Evolutionary conservation across 1,140 invertebrate genomes (phyloP).

Genomic region (Palaemon carinicauda): DNA sequence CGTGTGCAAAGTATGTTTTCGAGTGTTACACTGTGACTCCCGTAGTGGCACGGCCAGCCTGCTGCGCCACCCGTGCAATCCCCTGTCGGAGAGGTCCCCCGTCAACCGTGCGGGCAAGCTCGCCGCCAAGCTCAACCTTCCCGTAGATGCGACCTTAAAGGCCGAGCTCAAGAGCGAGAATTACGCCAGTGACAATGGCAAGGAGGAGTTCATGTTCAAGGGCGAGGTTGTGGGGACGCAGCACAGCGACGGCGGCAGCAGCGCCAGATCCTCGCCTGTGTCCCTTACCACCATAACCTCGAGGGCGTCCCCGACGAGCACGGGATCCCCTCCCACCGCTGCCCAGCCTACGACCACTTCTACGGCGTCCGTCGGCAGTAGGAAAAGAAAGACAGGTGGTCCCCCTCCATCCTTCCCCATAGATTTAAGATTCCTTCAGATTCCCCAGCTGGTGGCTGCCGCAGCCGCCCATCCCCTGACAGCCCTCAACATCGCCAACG

Average conservation of each 20-base stretch:
- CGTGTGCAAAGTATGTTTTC: conserved; percentile 59
- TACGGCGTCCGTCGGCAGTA: conserved; percentile 44
- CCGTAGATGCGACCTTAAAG: conserved; percentile 31
- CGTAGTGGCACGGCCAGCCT: conserved; percentile 58
- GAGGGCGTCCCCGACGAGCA: conserved; percentile 54
- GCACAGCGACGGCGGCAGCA: conserved; percentile 22
- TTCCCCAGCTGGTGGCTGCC: conserved; percentile 56
- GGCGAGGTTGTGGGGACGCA: background rate
- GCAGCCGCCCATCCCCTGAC: conserved; percentile 53
- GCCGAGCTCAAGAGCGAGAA: conserved; percentile 45
- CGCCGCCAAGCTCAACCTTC: conserved; percentile 57
- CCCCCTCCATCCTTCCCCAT: conserved; percentile 54
- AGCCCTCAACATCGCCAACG: conserved; percentile 50
- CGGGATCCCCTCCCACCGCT: conserved; percentile 52
- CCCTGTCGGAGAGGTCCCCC: conserved; percentile 59
- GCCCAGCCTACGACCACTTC: conserved; percentile 49
- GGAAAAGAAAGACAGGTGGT: conserved; percentile 52
- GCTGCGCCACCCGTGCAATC: conserved; percentile 59
- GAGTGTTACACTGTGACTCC: conserved; percentile 59
- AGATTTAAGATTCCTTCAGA: conserved; percentile 55
- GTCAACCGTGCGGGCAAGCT: conserved; percentile 57
- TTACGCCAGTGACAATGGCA: conserved; percentile 29
- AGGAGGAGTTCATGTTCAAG: conserved; percentile 42
- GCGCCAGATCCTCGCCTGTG: conserved; percentile 40
- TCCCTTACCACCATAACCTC: conserved; percentile 51